Percentiles rank a stretch among this genome's conserved stretches.
Evolutionary conservation across 2,113 vertebrate species (phyloP).

Genomic region (Balaeniceps rex): DNA sequence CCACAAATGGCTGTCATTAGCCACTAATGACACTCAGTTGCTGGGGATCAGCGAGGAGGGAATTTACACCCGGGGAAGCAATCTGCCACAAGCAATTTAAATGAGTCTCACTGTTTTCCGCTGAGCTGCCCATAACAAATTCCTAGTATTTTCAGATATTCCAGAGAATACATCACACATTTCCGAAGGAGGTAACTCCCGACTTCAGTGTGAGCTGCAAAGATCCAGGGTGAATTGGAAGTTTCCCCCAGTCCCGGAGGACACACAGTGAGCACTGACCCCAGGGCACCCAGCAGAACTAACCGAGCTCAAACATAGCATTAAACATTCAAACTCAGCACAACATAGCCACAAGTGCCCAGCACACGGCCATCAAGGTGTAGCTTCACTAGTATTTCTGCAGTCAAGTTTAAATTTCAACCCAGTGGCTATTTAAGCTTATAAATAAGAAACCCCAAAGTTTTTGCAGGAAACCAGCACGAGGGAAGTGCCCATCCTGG

Average conservation of each 20-base stretch:
- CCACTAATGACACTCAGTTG: neutral
- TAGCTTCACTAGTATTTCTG: neutral
- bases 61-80: neutral
- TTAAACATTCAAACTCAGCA: rapidly evolving
- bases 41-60: no score
- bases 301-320: rapidly evolving
- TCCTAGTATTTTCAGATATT: rapidly evolving
- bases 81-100: no score
- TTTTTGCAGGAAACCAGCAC: rapidly evolving
- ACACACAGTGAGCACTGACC: rapidly evolving
- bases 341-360: rapidly evolving
- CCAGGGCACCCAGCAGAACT: neutral
- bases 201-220: neutral
- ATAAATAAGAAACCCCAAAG: rapidly evolving
- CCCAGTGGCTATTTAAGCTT: neutral
- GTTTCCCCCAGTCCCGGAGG: neutral
- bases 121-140: no score
- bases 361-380: rapidly evolving
- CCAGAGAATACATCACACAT: rapidly evolving
- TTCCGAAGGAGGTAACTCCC: neutral
- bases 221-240: rapidly evolving
- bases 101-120: rapidly evolving
- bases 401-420: neutral
- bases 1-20: neutral
- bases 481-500: rapidly evolving